phyloP scores from a whole-genome alignment of 1,140 invertebrate species.

The Caenorhabditis brenneri region DNA sequence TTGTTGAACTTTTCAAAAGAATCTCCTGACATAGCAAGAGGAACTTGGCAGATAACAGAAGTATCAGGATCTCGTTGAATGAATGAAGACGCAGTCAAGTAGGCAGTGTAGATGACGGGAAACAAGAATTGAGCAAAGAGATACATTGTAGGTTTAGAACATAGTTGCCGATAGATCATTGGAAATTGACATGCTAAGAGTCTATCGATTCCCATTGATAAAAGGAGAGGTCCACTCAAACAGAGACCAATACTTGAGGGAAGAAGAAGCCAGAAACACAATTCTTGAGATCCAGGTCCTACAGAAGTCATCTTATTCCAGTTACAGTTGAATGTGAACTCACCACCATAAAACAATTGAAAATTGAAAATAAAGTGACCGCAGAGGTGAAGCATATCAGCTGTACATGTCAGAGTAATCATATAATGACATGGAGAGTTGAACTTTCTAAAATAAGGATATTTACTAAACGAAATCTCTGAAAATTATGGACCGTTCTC shows the following conservation, averaged over 20 bases:
- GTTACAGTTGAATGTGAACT: background rate
- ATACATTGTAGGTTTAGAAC: background rate
- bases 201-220: conserved; percentile 19
- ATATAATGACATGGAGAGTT: conserved; percentile 18
- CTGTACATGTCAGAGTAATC: background rate
- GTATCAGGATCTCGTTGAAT: background rate
- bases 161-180: background rate
- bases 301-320: background rate
- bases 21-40: background rate
- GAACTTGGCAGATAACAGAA: background rate
- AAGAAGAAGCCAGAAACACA: conserved; percentile 19
- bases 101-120: background rate
- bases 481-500: background rate
- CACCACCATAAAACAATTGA: conserved; percentile 10
- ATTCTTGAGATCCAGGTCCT: background rate
- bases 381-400: conserved; percentile 1
- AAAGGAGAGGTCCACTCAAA: background rate
- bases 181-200: background rate
- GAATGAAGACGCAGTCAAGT: background rate
- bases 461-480: too few relatives aligned
- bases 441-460: background rate
- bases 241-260: background rate
- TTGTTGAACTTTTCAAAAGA: background rate
- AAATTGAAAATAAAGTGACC: conserved; percentile 26
- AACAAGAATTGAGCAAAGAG: background rate